Percentiles rank a stretch among this genome's conserved stretches.
These are phyloP conservation scores for Lasioglossum albipes DNA, from an alignment of 1,140 invertebrate genomes.

Conservation along the genomic window DNA sequence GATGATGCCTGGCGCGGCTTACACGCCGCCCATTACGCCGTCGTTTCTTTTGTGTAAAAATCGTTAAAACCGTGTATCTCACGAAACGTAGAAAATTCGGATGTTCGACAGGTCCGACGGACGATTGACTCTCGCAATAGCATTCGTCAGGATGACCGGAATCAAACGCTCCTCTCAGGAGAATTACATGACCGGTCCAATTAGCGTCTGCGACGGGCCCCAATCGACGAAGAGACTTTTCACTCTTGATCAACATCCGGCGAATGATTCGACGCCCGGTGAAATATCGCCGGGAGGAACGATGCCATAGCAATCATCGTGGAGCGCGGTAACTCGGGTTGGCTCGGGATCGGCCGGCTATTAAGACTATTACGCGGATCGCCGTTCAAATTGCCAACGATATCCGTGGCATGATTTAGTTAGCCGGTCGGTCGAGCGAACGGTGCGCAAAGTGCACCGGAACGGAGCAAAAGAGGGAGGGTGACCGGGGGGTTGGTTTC, in stretches of 20 bases:
- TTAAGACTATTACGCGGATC: constrained; percentile 36
- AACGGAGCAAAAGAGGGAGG: not conserved
- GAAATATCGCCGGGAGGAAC: constrained; percentile 7
- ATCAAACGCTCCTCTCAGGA: not conserved
- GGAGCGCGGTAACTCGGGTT: not conserved
- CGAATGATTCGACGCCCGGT: not conserved
- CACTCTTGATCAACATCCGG: not conserved
- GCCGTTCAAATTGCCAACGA: constrained; percentile 50
- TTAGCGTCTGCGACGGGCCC: not conserved
- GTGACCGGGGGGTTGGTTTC: not conserved
- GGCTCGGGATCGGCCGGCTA: constrained; percentile 18
- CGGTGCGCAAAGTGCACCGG: constrained; percentile 47
- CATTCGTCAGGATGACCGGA: not conserved
- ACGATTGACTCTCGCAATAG: no score
- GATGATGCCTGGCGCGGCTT: not conserved
- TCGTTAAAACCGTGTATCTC: no score
- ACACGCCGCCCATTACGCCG: not conserved
- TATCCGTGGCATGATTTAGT: constrained; percentile 54
- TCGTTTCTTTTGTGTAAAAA: not conserved
- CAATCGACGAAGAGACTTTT: not conserved
- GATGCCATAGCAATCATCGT: constrained; percentile 35
- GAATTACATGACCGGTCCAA: not conserved
- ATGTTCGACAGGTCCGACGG: no score
- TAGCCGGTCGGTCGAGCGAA: constrained; percentile 40
- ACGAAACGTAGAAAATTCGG: no score